Conservation (phyloP, 1,140 invertebrate genomes). For the Drosophila oshimai region DNA sequence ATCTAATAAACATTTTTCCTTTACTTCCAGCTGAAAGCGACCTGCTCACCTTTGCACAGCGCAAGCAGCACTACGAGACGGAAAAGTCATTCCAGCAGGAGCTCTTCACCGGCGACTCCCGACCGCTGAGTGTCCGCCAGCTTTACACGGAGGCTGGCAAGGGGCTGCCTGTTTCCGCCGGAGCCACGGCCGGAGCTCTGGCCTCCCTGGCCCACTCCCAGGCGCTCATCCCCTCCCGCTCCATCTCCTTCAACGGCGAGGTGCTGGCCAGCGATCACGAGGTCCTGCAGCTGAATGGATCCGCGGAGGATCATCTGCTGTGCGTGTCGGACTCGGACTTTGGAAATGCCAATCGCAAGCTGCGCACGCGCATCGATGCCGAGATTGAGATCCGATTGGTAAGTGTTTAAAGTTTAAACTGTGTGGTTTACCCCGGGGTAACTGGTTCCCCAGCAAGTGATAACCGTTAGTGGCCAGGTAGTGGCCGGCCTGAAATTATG, state of each 20-base stretch:
- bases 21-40: constrained; percentile 91
- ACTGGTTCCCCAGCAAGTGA: background rate
- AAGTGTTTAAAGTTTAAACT: constrained; percentile 82
- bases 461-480: constrained; percentile 31
- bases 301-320: constrained; percentile 84
- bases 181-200: constrained; percentile 25
- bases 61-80: constrained; percentile 89
- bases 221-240: constrained; percentile 47
- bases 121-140: constrained; percentile 85
- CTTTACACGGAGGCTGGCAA: constrained; percentile 89
- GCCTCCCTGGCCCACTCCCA: constrained; percentile 69
- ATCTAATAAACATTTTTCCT: constrained; percentile 21
- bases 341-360: constrained; percentile 86
- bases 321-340: constrained; percentile 92
- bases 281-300: constrained; percentile 38
- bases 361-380: constrained; percentile 88
- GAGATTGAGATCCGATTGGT: constrained; percentile 95
- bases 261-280: constrained; percentile 80
- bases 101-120: constrained; percentile 88
- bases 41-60: constrained; percentile 90
- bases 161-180: constrained; percentile 74
- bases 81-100: constrained; percentile 86
- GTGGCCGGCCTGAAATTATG: constrained; percentile 12
- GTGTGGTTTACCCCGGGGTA: background rate
- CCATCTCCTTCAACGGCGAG: constrained; percentile 64